Conservation (phyloP, 2,888 invertebrate species). For the Dermolepida albohirtum region DNA sequence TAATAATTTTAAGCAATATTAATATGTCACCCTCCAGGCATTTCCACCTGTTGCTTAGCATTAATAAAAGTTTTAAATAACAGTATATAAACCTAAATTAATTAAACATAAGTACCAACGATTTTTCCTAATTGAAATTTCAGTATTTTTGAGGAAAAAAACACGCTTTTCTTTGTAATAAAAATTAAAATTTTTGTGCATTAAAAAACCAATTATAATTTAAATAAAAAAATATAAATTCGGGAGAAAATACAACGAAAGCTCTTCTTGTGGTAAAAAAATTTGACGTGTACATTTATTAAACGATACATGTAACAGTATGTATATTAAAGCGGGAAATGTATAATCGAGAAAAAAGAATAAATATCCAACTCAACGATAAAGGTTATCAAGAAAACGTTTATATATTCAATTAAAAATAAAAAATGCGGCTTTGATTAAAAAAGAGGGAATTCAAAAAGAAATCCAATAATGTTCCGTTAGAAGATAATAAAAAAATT, state of each 20-base stretch:
- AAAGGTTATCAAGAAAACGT: constrained; percentile 26
- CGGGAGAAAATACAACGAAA: constrained; percentile 10
- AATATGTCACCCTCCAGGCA: constrained; percentile 6
- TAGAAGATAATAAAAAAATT: constrained; percentile 27
- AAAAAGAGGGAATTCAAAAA: constrained; percentile 35
- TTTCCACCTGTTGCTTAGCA: constrained; percentile 31
- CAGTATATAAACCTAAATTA: too few species aligned
- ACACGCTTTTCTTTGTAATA: neutral
- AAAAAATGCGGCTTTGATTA: constrained; percentile 35
- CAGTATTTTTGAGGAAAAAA: constrained; percentile 1
- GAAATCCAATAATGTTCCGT: constrained; percentile 33
- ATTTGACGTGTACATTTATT: constrained; percentile 15
- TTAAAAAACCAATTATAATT: constrained; percentile 17
- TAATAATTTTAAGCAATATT: constrained; percentile 4
- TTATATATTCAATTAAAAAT: constrained; percentile 36
- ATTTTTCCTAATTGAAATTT: constrained; percentile 1
- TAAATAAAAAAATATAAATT: constrained; percentile 13
- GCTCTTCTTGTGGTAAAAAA: constrained; percentile 7
- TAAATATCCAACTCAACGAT: constrained; percentile 13
- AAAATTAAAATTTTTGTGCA: constrained; percentile 14
- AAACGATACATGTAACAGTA: constrained; percentile 15
- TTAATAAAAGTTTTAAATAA: neutral
- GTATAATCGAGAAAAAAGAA: constrained; percentile 15
- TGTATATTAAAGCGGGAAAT: constrained; percentile 14
- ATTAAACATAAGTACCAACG: too few species aligned